Percentiles rank a stretch among this genome's conserved stretches.
Conservation (phyloP, 2,888 invertebrate genomes). For the Euclidia mi region DNA sequence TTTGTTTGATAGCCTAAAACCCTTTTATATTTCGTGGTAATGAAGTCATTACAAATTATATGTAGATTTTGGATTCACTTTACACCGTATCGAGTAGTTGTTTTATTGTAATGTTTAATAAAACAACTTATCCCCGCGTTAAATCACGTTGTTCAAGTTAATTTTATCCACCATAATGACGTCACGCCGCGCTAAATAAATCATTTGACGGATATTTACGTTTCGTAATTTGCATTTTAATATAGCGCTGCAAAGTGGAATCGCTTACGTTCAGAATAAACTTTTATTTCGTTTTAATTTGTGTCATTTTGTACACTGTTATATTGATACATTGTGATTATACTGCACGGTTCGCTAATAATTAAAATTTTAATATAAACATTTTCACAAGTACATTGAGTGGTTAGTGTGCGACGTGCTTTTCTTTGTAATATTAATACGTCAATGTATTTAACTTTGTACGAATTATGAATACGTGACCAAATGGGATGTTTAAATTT, state of each 20-base stretch:
- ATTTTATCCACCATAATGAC: conserved; percentile 2
- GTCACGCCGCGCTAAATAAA: conserved; percentile 7
- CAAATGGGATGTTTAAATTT: too few relatives aligned
- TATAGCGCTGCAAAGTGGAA: conserved; percentile 17
- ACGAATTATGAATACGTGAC: too few relatives aligned
- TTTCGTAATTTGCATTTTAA: conserved; percentile 18
- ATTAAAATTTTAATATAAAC: background rate
- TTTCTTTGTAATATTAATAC: too few relatives aligned
- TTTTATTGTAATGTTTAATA: too few relatives aligned
- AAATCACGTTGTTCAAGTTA: conserved; percentile 11
- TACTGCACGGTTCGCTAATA: conserved; percentile 4
- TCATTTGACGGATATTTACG: conserved; percentile 15
- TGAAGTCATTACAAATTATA: too few relatives aligned
- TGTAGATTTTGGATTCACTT: too few relatives aligned
- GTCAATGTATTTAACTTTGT: too few relatives aligned
- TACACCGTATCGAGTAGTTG: too few relatives aligned
- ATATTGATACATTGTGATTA: conserved; percentile 21
- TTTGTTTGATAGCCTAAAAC: too few relatives aligned
- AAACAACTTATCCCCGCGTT: conserved; percentile 5
- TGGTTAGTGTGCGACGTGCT: too few relatives aligned
- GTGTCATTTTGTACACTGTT: conserved; percentile 16
- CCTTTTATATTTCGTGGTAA: too few relatives aligned
- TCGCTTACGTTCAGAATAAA: conserved; percentile 18
- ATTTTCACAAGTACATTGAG: background rate
- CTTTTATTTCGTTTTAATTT: conserved; percentile 11